Conservation (phyloP, 2,797 vertebrate genomes). For the Micromesistius poutassou region DNA sequence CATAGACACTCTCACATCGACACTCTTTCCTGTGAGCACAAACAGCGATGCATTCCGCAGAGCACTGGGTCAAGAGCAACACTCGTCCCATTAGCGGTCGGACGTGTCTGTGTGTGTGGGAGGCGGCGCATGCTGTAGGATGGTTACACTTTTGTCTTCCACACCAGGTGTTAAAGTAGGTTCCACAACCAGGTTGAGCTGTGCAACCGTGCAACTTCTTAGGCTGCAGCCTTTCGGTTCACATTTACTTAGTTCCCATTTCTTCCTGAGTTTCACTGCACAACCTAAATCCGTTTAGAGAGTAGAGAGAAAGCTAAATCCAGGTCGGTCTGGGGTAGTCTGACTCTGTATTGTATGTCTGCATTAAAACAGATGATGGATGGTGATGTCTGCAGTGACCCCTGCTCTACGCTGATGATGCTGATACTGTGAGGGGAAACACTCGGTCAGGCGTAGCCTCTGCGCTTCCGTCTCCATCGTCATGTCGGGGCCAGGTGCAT, state of each 20-base stretch:
- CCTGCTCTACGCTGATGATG: background rate
- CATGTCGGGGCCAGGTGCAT: background rate
- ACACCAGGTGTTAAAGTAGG: background rate
- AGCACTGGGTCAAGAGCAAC: slow-evolving; percentile 27
- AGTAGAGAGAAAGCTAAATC: background rate
- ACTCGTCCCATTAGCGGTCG: slow-evolving; percentile 31
- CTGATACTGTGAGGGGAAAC: background rate
- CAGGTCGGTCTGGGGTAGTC: background rate
- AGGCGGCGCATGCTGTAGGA: background rate
- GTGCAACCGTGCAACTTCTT: background rate
- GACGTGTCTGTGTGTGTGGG: background rate
- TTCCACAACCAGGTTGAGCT: background rate
- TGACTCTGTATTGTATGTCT: background rate
- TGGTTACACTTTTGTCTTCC: background rate
- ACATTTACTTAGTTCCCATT: background rate
- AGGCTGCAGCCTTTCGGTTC: too few relatives aligned
- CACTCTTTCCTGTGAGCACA: slow-evolving; percentile 15
- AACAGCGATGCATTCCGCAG: slow-evolving; percentile 40
- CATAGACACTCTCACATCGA: too few relatives aligned
- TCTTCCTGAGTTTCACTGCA: background rate
- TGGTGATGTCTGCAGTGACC: background rate
- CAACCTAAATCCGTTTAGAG: background rate
- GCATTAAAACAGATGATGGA: too few relatives aligned
- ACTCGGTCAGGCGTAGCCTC: background rate
- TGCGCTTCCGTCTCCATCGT: background rate